Evolutionary conservation across 2,888 invertebrate genomes (phyloP).

Genomic region (Acrobasis suavella): DNA sequence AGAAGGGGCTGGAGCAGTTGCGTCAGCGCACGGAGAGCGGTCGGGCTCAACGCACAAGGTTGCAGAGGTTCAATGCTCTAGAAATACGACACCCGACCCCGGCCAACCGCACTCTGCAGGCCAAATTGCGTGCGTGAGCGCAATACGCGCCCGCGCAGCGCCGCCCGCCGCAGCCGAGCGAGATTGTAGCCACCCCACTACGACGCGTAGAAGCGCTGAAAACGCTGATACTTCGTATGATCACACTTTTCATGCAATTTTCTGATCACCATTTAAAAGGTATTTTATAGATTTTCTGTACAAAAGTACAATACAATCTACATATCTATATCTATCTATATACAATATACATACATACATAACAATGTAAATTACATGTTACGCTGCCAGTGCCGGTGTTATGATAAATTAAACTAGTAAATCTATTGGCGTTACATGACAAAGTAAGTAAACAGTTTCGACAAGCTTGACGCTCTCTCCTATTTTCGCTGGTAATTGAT

Average conservation of each 20-base stretch:
- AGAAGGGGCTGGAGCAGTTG: constrained; percentile 78
- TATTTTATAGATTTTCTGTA: no score
- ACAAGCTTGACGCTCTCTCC: constrained; percentile 3
- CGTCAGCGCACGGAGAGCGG: constrained; percentile 78
- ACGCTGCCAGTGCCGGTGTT: neutral
- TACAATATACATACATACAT: no score
- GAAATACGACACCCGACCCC: constrained; percentile 79
- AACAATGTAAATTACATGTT: neutral
- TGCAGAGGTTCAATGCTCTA: constrained; percentile 82
- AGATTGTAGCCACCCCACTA: constrained; percentile 38
- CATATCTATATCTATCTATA: no score
- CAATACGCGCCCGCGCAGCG: constrained; percentile 36
- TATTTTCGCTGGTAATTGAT: constrained; percentile 15
- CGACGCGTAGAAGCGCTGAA: constrained; percentile 35
- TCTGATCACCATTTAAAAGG: no score
- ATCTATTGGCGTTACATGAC: neutral
- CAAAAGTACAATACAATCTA: no score
- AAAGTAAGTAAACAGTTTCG: neutral
- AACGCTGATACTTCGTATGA: constrained; percentile 2
- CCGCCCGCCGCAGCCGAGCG: constrained; percentile 42
- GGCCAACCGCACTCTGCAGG: constrained; percentile 58
- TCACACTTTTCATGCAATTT: neutral
- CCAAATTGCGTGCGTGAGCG: constrained; percentile 46
- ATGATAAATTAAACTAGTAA: neutral
- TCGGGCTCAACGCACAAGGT: constrained; percentile 80